Evolutionary conservation across 2,888 invertebrate species (phyloP), one percentile per base, ranked within the genome.

Genomic region (Nephrotoma guestfalica): DNA sequence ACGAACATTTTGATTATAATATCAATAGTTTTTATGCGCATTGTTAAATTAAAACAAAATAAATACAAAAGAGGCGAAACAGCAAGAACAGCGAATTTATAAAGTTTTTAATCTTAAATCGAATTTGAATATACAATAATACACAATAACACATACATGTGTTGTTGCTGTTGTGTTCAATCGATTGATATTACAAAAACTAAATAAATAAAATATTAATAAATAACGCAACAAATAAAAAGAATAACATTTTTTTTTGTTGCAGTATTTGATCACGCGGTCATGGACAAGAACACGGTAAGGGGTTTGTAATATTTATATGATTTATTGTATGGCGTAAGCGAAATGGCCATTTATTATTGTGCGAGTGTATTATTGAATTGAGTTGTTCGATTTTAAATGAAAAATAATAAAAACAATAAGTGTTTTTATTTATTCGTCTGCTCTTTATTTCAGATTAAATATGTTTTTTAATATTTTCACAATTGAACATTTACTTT

Each of bases 331-430:
- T 41, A 84, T 42, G 84, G 42, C 42, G 84, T 84, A 84, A 84
- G 41, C 84, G 84, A 84, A 84, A 41, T 84, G 42, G 84, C 84
- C 15, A 84, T 84, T 84, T 84, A 84, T 84, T 84, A 84, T 84
- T 71, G 30, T 30, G 30, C 30, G 30, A 71, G 6, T 43, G 11
- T 71, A 71, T 71, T 84, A 41, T 84, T 42, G 84, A 84, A 84
- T 84, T 84, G 84, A 84, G 84, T 84, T 84, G 84, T 84, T 84
- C 84, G 84, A 84, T 84, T 84, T 41, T 42, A 84, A 13, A 84
- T 84, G 11, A 9, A 71, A 71, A 71, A 15, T 51, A 15, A 5
- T 71, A 57, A 18, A 57, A 57, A 57, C 57, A 57, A 47, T 47
- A 57, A 71, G 71, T 71, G 71, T 71, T 71, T 71, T 18, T 71